Evolutionary conservation across 2,888 invertebrate species (phyloP).

Genomic region (Yponomeuta evonymella): DNA sequence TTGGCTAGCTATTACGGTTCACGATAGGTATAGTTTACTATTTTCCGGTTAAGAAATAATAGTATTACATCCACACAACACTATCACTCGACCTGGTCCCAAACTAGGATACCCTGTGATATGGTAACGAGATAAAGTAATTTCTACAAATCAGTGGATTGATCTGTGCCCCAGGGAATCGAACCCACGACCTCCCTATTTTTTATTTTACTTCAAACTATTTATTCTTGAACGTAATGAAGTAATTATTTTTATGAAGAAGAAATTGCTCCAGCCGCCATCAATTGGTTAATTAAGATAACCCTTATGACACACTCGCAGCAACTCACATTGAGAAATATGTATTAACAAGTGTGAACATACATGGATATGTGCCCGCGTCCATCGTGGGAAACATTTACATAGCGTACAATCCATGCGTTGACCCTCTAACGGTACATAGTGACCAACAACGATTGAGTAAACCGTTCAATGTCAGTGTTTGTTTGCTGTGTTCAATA

Average conservation of each 20-base stretch:
- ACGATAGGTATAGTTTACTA: too few species aligned
- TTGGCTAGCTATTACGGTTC: too few species aligned
- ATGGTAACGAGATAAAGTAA: too few species aligned
- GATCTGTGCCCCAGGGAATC: too few species aligned
- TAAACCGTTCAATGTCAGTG: constrained; percentile 37
- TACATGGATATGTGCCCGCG: constrained; percentile 23
- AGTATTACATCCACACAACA: too few species aligned
- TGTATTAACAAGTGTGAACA: constrained; percentile 11
- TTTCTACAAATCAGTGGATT: too few species aligned
- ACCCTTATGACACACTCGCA: constrained; percentile 3
- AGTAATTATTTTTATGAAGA: not conserved
- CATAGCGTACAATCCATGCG: constrained; percentile 43
- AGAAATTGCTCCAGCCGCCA: constrained; percentile 8
- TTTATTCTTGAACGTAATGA: not conserved
- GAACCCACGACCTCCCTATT: too few species aligned
- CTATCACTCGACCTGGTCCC: too few species aligned
- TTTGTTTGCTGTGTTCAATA: constrained; percentile 15
- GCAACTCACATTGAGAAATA: constrained; percentile 5
- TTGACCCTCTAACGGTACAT: constrained; percentile 56
- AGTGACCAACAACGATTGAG: constrained; percentile 37
- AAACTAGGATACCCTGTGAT: too few species aligned
- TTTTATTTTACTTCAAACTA: too few species aligned
- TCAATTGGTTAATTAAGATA: constrained; percentile 8
- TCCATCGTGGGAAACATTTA: constrained; percentile 59
- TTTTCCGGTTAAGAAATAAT: too few species aligned